phyloP scores from a whole-genome alignment of 2,888 invertebrate species.

The Troilus luridus region DNA sequence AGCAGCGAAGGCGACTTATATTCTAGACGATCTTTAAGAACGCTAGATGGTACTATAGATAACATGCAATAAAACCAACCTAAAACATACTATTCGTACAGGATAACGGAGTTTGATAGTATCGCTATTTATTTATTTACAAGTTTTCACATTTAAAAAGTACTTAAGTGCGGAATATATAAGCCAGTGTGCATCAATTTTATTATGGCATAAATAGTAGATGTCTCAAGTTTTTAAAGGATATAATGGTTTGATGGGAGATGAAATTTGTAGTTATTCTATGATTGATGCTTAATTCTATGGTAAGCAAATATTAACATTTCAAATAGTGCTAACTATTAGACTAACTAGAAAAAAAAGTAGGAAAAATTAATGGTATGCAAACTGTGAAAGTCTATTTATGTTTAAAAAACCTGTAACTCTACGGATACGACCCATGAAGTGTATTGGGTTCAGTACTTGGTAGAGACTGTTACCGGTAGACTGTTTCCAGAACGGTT shows the following conservation, averaged over 20 bases:
- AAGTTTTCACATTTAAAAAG: background rate
- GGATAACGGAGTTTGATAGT: background rate
- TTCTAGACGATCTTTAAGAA: background rate
- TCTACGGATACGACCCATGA: no score
- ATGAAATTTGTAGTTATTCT: no score
- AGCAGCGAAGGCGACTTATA: background rate
- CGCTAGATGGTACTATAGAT: background rate
- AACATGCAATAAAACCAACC: background rate
- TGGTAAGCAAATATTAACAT: no score
- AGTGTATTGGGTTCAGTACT: no score
- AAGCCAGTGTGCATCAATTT: background rate
- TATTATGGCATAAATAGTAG: background rate
- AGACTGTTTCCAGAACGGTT: no score
- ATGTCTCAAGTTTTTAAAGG: no score
- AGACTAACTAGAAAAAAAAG: background rate
- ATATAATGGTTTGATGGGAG: no score
- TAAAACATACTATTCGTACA: background rate
- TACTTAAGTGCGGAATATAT: background rate
- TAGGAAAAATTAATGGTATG: background rate
- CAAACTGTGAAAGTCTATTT: no score
- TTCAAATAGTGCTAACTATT: background rate
- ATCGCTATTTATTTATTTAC: background rate
- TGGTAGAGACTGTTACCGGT: no score
- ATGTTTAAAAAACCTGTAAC: no score
- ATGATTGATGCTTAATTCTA: no score